Conservation (phyloP, 2,113 vertebrate genomes). For the Gallinago paraguaiae region DNA sequence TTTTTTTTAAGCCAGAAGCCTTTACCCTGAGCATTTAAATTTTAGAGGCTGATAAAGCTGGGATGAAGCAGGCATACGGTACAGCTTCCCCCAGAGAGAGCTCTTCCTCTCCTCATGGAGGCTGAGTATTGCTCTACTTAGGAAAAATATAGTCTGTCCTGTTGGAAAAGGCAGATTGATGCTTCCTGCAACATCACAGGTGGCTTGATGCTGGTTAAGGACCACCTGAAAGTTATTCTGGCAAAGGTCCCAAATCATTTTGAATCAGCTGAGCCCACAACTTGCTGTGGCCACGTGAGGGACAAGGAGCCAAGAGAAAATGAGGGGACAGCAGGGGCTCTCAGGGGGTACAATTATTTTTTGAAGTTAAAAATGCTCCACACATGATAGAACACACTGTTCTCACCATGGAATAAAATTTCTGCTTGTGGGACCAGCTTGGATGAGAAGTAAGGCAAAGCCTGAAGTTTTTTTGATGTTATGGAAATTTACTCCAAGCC, state of each 20-base stretch:
- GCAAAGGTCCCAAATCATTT: rapidly evolving
- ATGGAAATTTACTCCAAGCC: background rate
- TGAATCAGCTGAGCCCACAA: background rate
- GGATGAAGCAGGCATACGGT: background rate
- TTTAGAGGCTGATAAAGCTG: background rate
- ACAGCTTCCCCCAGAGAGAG: background rate
- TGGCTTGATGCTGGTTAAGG: background rate
- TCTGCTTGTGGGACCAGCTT: background rate
- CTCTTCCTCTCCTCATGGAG: background rate
- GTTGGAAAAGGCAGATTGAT: background rate
- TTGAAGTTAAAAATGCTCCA: background rate
- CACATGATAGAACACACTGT: background rate
- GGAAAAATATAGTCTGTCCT: background rate
- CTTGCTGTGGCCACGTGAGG: background rate
- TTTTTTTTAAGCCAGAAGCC: background rate
- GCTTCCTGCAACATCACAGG: background rate
- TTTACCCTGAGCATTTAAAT: background rate
- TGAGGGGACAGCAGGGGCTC: rapidly evolving
- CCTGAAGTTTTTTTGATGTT: background rate
- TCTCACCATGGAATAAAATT: background rate
- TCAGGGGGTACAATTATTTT: background rate
- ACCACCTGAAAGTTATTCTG: background rate
- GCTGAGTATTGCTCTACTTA: background rate
- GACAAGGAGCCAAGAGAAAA: background rate
- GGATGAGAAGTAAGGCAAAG: background rate